These are phyloP conservation scores for Coptodon rendalli DNA, from an alignment of 2,113 vertebrate genomes.

Conservation along the genomic window DNA sequence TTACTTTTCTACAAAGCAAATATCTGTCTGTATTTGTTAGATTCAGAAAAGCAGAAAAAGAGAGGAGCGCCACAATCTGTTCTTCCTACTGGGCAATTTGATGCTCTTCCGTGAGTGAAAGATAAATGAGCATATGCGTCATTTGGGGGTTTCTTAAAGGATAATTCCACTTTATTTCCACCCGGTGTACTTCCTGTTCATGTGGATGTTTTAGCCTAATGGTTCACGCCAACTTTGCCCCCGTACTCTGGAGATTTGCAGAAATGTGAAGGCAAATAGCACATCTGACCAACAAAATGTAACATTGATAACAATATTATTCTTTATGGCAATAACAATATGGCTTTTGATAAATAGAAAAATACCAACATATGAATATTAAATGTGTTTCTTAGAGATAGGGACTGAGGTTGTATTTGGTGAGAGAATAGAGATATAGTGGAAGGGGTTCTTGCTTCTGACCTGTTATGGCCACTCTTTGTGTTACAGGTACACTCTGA, in stretches of 20 bases:
- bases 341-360: neutral
- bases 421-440: neutral
- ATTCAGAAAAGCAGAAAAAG: neutral
- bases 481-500: neutral
- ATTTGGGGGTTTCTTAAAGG: neutral
- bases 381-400: accelerated
- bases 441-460: neutral
- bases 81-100: neutral
- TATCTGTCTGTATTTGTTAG: neutral
- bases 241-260: neutral
- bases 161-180: neutral
- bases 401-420: neutral
- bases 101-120: neutral
- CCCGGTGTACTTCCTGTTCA: neutral
- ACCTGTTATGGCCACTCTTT: neutral
- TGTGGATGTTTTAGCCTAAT: neutral
- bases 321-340: neutral
- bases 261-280: accelerated
- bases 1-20: neutral
- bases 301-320: neutral
- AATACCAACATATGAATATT: neutral
- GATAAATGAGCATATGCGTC: neutral
- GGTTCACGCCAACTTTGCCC: neutral
- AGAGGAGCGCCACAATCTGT: neutral
- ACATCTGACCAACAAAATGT: accelerated